These are phyloP conservation scores for Smithornis capensis DNA, from an alignment of 2,113 vertebrate species.

Conservation along the genomic window DNA sequence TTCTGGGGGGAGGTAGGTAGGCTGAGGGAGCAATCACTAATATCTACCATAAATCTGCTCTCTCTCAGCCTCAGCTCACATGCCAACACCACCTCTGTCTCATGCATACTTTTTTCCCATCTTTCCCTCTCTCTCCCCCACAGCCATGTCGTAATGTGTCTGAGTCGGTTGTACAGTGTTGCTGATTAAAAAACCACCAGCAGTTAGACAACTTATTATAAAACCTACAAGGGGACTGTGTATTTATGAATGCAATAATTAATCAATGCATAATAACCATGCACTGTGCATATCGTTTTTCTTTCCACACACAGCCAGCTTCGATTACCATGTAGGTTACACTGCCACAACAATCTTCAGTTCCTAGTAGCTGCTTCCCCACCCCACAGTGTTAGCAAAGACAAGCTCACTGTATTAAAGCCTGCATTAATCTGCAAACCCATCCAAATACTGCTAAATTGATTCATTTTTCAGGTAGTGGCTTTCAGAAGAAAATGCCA, in stretches of 20 bases:
- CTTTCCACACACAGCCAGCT: not conserved
- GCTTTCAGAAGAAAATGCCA: not conserved
- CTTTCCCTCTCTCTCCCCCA: not conserved
- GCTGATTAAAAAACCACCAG: not conserved
- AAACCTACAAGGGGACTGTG: not conserved
- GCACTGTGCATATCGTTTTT: accelerated
- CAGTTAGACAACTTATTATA: not conserved
- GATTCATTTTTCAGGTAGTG: constrained; percentile 1
- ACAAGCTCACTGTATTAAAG: not conserved
- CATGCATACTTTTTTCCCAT: not conserved
- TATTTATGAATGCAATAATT: constrained; percentile 11
- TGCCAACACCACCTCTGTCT: not conserved
- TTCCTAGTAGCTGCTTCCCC: not conserved
- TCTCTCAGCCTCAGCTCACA: not conserved
- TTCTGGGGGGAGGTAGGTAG: not conserved
- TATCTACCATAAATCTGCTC: not conserved
- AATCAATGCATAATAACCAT: not conserved
- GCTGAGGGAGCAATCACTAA: not conserved
- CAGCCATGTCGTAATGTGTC: accelerated
- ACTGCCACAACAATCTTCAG: not conserved
- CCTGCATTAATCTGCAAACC: not conserved
- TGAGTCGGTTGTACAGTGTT: accelerated
- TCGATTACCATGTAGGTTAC: not conserved
- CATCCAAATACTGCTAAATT: not conserved
- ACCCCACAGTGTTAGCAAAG: not conserved